Evolutionary conservation across 2,888 invertebrate species (phyloP).

Genomic region (Erebia epiphron): DNA sequence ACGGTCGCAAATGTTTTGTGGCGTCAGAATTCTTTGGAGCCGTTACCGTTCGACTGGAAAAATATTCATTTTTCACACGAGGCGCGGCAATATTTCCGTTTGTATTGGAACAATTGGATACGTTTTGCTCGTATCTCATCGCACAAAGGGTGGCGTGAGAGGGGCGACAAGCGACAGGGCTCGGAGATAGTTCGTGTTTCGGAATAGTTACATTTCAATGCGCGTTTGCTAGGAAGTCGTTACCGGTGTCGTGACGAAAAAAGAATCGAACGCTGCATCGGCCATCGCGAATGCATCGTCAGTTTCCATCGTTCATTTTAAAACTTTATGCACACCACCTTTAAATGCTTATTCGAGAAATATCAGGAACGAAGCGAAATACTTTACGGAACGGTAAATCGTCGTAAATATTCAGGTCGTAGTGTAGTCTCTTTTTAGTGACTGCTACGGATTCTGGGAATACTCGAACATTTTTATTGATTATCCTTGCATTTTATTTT

Average conservation of each 20-base stretch:
- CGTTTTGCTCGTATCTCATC: conserved; percentile 55
- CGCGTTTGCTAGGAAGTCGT: conserved; percentile 67
- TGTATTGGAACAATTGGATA: conserved; percentile 66
- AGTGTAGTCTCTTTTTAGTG: conserved; percentile 24
- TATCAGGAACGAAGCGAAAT: conserved; percentile 20
- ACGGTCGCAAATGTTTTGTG: conserved; percentile 46
- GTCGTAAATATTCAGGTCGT: conserved; percentile 30
- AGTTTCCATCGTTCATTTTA: conserved; percentile 30
- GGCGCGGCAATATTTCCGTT: conserved; percentile 62
- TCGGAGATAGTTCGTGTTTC: conserved; percentile 52
- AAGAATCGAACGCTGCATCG: conserved; percentile 56
- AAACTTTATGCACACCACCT: conserved; percentile 28
- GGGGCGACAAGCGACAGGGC: conserved; percentile 39
- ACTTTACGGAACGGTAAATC: conserved; percentile 25
- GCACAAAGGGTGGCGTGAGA: conserved; percentile 54
- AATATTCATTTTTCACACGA: conserved; percentile 65
- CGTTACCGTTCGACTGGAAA: conserved; percentile 51
- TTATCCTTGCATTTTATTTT: conserved; percentile 5
- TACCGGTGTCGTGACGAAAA: conserved; percentile 61
- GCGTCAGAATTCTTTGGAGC: conserved; percentile 47
- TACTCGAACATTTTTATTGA: conserved; percentile 10
- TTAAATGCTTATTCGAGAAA: conserved; percentile 29
- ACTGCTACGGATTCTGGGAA: conserved; percentile 14
- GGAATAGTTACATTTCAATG: conserved; percentile 60
- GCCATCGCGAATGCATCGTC: conserved; percentile 53